A percentile compares a stretch with the other conserved stretches of the same genome.
phyloP scores from a whole-genome alignment of 2,113 vertebrate species.

The Cathartes aura region DNA sequence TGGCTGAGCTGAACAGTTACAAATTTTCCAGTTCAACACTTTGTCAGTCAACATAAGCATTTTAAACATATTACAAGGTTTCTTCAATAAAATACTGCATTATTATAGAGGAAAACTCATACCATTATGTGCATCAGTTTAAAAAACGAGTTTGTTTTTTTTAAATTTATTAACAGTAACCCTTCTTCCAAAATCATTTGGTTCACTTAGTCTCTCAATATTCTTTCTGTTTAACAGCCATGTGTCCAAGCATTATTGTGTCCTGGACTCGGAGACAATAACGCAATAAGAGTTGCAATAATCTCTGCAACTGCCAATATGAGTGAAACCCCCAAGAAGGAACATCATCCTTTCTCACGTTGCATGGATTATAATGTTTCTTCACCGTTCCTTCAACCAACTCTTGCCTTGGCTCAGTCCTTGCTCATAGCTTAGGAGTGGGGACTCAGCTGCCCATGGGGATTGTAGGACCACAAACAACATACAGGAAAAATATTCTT shows the following conservation, averaged over 20 bases:
- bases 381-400: not conserved
- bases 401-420: not conserved
- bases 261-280: not conserved
- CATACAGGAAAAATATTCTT: not conserved
- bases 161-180: not conserved
- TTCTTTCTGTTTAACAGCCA: not conserved
- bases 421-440: not conserved
- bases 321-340: not conserved
- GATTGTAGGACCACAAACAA: not conserved
- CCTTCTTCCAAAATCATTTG: not conserved
- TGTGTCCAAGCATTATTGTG: not conserved
- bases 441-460: not conserved
- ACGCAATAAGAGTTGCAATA: not conserved
- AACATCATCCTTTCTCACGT: not conserved
- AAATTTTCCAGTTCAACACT: not conserved
- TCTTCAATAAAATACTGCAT: not conserved
- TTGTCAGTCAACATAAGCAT: not conserved
- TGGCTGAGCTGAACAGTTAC: not conserved
- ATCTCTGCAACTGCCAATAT: not conserved
- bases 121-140: not conserved
- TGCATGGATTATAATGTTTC: not conserved
- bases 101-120: not conserved
- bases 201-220: not conserved
- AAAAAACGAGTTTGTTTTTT: not conserved
- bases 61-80: not conserved